phyloP scores from a whole-genome alignment of 1,140 invertebrate species.

The Macrobrachium nipponense region DNA sequence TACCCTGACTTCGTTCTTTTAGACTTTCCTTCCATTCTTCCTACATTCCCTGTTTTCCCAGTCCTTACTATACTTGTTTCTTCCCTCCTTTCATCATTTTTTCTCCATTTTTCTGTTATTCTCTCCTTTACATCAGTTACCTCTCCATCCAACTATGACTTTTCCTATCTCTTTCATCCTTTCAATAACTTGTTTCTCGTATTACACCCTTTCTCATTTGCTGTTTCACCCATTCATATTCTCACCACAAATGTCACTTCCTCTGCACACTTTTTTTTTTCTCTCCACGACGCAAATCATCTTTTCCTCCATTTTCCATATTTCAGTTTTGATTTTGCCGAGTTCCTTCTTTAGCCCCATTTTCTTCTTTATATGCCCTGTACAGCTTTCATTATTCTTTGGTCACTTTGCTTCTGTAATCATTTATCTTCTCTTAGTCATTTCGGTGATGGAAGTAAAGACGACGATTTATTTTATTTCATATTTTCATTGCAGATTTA shows the following conservation, averaged over 20 bases:
- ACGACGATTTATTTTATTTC: background rate
- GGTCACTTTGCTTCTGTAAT: background rate
- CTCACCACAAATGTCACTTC: too few relatives aligned
- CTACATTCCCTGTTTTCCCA: background rate
- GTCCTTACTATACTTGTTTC: background rate
- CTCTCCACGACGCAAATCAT: too few relatives aligned
- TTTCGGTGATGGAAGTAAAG: background rate
- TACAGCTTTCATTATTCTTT: background rate
- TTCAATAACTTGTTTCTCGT: too few relatives aligned
- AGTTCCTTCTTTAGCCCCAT: background rate
- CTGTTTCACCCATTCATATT: too few relatives aligned
- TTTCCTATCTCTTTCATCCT: too few relatives aligned
- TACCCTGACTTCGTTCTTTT: background rate
- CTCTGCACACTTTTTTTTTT: too few relatives aligned
- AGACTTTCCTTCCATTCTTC: background rate
- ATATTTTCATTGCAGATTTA: constrained; percentile 6
- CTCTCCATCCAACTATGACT: too few relatives aligned
- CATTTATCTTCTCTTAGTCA: background rate
- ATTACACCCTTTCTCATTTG: too few relatives aligned
- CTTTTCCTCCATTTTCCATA: too few relatives aligned
- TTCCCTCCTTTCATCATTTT: background rate
- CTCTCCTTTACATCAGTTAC: background rate
- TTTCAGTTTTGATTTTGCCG: background rate
- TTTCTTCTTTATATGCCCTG: background rate
- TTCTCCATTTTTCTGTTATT: background rate